Evolutionary conservation across 2,888 invertebrate genomes (phyloP).

Genomic region (Slavum lentiscoides): DNA sequence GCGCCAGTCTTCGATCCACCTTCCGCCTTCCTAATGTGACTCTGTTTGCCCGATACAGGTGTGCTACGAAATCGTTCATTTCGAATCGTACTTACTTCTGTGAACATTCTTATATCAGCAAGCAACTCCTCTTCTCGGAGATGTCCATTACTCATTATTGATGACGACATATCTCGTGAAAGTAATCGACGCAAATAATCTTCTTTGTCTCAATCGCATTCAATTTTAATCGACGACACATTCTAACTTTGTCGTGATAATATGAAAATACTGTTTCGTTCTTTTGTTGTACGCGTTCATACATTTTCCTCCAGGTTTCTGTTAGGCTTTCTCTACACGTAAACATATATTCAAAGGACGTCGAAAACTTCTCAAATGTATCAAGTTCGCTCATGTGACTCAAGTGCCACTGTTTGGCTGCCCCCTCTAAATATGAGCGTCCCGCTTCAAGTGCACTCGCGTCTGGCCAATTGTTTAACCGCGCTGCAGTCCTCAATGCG

Average conservation of each 20-base stretch:
- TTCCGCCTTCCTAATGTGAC: too few species aligned
- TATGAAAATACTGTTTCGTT: background rate
- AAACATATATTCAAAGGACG: too few species aligned
- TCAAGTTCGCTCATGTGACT: too few species aligned
- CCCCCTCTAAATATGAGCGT: too few species aligned
- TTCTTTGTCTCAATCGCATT: background rate
- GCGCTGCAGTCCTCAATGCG: too few species aligned
- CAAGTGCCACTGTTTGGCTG: too few species aligned
- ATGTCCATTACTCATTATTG: background rate
- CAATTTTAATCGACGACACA: background rate
- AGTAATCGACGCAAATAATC: background rate
- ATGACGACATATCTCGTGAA: background rate
- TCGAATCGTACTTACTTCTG: background rate
- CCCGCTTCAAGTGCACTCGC: too few species aligned
- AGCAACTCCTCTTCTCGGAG: background rate
- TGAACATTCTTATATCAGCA: background rate
- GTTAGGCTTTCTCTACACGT: too few species aligned
- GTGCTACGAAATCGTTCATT: background rate
- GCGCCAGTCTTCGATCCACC: background rate
- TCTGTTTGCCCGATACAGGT: background rate
- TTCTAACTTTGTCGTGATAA: background rate
- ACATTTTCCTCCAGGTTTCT: too few species aligned
- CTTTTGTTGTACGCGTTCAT: background rate
- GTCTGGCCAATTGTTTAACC: too few species aligned
- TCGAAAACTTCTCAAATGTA: too few species aligned